phyloP scores from a whole-genome alignment of 2,888 invertebrate genomes.

The Resseliella maxima region DNA sequence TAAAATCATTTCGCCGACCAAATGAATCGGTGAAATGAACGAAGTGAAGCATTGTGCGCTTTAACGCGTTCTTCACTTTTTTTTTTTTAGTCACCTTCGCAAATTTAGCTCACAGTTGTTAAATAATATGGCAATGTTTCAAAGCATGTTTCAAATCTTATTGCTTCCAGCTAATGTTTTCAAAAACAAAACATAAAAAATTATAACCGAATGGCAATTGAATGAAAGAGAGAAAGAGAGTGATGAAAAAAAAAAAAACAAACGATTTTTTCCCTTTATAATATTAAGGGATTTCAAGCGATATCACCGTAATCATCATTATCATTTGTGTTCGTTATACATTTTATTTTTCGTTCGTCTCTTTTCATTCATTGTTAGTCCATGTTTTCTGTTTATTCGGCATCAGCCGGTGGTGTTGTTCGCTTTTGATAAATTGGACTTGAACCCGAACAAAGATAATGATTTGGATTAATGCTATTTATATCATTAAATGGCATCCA shows the following conservation, averaged over 20 bases:
- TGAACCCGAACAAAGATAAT: constrained; percentile 23
- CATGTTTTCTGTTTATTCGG: neutral
- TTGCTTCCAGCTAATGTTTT: neutral
- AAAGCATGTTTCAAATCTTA: neutral
- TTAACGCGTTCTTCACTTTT: too few species aligned
- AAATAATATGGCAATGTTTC: neutral
- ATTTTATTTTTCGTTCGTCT: neutral
- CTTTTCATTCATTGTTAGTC: neutral
- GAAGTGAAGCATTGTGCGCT: neutral
- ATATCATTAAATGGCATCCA: constrained; percentile 39
- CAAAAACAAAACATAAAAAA: too few species aligned
- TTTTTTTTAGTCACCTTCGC: too few species aligned
- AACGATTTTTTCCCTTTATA: constrained; percentile 37
- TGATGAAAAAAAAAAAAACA: neutral
- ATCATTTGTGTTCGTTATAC: neutral
- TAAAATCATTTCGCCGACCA: neutral
- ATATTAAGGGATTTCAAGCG: constrained; percentile 9
- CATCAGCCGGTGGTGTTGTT: neutral
- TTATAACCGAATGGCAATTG: neutral
- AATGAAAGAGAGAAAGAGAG: too few species aligned
- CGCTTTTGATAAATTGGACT: neutral
- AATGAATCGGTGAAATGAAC: neutral
- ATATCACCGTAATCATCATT: constrained; percentile 34
- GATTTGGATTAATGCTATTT: constrained; percentile 37
- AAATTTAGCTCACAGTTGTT: too few species aligned